Evolutionary conservation across 1,140 invertebrate species (phyloP), one percentile per base, ranked within the genome.

Genomic region (Proctacanthus coquilletti): DNA sequence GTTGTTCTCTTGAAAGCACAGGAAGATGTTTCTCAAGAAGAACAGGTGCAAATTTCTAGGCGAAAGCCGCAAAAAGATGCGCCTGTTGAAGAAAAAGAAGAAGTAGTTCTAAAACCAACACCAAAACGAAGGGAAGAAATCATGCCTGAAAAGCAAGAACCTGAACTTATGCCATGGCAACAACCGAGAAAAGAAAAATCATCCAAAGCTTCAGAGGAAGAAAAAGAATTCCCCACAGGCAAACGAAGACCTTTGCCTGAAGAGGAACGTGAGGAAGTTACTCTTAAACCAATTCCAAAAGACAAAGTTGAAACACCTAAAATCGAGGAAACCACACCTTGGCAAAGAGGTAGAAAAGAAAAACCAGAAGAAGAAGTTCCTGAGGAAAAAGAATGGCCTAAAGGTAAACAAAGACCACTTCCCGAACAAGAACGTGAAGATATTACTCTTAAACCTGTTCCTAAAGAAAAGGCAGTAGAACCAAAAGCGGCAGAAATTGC

Each of bases 231-330:
- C 56, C 61, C 65, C 8, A 57, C 45, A 8, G 52, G 52, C 8
- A 65, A 65, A 39, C 49, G 53, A 3, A 47, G 46, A 21, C 57
- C 63, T 15, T 50, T 51, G 47, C 46, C 53, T n/a, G 56, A 58
- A 44, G 50, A 62, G 29, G 52, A 61, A 42, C 59, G 57, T 1
- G 65, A 69, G 50, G 54, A 62, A 36, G 50, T 66, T 6, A 48
- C 56, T 21, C 47, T 71, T 2, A 70, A 72, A 41, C 66, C 66
- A 3, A 63, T 64, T 33, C 61, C 62, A 20, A 45, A 49, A 14
- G 54, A 46, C 43, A 46, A 43, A 45, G 42, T 41, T 17, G 25
- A 42, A 45, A 30, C 20, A 42, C 51, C 46, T 29, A 49, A 50
- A 41, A 49, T 57, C 39, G 34, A 45, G 35, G 32, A 27, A 27